Evolutionary conservation across 2,888 invertebrate genomes (phyloP), one percentile per base, ranked within the genome.

Genomic region (Euclidia mi): DNA sequence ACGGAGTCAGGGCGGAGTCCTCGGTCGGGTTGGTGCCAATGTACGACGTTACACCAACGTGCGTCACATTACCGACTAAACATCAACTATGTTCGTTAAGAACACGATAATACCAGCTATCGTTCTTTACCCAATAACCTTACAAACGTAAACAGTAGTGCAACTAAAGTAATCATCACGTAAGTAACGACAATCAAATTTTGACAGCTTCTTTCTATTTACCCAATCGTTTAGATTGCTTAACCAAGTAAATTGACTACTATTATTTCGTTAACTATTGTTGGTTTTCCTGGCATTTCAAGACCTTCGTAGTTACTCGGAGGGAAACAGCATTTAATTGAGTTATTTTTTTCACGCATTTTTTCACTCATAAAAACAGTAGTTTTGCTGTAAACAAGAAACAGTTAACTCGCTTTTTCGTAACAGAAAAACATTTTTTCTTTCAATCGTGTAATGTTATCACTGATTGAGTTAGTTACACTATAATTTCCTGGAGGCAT

Each of bases 1-100:
- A 79, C 79, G 71, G 76, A 78, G 71, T 71, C 74, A 63, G 57
- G 69, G 76, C 79, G 81, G 79, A 82, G 80, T 83, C 82, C 82
- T 85, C 79, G 69, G 65, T 80, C 73, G 78, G 79, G 76, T 58
- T 46, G 65, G 71, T 79, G 85, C 80, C 83, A 81, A 79, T 50
- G 63, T 66, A 68, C 72, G 68, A 79, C 77, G 72, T 76, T 61
- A 71, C 69, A 63, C 45, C 55, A 48, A 65, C 58, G 63, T 79
- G 53, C 74, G 71, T 71, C 65, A 68, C 49, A 32, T 60, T 64
- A 77, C 48, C 60, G 64, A 69, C 52, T 59, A 53, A 50, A 53
- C 46, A 66, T 53, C 55, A 42, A 50, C 42, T 60, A 55, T 53
- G n/a, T 61, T 48, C 51, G 48, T 51, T 38, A 51, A 32, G 28